These are phyloP conservation scores for Ethmia dodecea DNA, from an alignment of 2,888 invertebrate genomes.

Conservation along the genomic window DNA sequence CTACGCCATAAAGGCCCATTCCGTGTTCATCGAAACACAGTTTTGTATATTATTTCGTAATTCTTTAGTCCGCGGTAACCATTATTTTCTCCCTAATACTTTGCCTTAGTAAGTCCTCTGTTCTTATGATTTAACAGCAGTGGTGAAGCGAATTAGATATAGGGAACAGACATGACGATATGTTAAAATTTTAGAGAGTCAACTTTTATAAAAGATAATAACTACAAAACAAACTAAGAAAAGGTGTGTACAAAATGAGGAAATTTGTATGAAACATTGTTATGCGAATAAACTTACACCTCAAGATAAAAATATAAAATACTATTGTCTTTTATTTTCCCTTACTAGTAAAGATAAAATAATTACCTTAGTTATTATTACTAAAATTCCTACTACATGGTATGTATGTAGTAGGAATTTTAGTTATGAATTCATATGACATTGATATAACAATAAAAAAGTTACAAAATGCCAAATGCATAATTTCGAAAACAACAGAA, in stretches of 20 bases:
- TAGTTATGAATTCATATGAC: no score
- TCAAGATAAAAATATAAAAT: slow-evolving; percentile 71
- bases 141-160: slow-evolving; percentile 73
- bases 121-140: slow-evolving; percentile 64
- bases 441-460: no score
- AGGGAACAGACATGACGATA: slow-evolving; percentile 76
- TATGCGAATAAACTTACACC: slow-evolving; percentile 79
- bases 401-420: no score
- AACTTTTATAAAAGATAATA: slow-evolving; percentile 76
- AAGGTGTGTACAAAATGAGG: slow-evolving; percentile 77
- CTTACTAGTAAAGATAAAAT: no score
- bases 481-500: no score
- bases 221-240: slow-evolving; percentile 69
- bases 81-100: slow-evolving; percentile 60
- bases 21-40: slow-evolving; percentile 60
- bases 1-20: slow-evolving; percentile 59
- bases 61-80: slow-evolving; percentile 57
- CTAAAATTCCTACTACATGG: no score
- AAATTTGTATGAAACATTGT: slow-evolving; percentile 78
- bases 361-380: no score
- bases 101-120: slow-evolving; percentile 66
- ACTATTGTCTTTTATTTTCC: slow-evolving; percentile 57
- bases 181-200: slow-evolving; percentile 76
- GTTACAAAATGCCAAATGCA: no score
- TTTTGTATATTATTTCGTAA: slow-evolving; percentile 59